These are phyloP conservation scores for Ridgeia piscesae DNA, from an alignment of 1,140 invertebrate species.

Conservation along the genomic window DNA sequence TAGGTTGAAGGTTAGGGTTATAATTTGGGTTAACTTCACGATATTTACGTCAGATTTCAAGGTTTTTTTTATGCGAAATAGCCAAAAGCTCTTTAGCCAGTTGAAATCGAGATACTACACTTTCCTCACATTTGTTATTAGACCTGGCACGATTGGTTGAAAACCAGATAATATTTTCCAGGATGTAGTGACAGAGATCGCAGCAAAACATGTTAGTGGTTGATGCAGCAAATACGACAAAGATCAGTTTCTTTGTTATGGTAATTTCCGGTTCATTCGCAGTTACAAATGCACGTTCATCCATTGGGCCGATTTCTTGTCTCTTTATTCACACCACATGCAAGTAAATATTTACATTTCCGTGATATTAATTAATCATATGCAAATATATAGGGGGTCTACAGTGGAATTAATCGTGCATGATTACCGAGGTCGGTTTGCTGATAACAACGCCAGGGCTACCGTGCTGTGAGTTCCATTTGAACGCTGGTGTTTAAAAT, in stretches of 20 bases:
- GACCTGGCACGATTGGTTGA: too few species aligned
- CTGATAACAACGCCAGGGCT: not conserved
- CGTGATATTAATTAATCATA: not conserved
- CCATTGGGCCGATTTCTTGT: not conserved
- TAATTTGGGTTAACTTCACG: too few species aligned
- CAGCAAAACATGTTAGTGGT: not conserved
- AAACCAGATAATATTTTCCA: too few species aligned
- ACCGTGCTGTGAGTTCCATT: not conserved
- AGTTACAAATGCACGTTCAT: not conserved
- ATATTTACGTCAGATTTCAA: too few species aligned
- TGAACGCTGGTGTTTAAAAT: not conserved
- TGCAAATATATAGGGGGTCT: not conserved
- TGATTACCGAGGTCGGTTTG: not conserved
- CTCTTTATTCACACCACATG: not conserved
- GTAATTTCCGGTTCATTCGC: not conserved
- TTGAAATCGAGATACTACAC: too few species aligned
- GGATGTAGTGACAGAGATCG: too few species aligned
- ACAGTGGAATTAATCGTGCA: not conserved
- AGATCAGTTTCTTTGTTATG: not conserved
- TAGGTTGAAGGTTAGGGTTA: too few species aligned
- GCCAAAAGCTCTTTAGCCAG: too few species aligned
- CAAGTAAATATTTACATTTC: not conserved
- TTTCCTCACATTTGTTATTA: too few species aligned
- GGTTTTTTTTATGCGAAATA: too few species aligned
- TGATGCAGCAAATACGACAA: not conserved